Percentiles rank a stretch among this genome's conserved stretches.
Evolutionary conservation across 2,113 vertebrate genomes (phyloP).

Genomic region (Xiphias gladius): DNA sequence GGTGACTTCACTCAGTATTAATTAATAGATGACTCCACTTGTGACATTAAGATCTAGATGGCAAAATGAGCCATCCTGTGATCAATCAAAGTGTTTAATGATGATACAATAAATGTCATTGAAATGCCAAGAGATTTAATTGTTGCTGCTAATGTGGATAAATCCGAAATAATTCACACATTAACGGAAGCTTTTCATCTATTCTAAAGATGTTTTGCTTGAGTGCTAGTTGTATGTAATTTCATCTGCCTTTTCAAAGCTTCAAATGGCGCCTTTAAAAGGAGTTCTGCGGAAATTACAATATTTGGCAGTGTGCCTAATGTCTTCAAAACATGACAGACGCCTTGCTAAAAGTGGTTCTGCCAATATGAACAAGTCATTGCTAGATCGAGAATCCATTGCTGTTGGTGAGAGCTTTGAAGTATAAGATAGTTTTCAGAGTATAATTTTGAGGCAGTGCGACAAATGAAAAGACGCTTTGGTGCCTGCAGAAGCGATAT

Average conservation of each 20-base stretch:
- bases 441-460: conserved; percentile 18
- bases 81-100: conserved; percentile 71
- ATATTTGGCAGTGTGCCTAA: conserved; percentile 54
- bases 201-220: conserved; percentile 36
- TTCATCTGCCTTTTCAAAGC: conserved; percentile 41
- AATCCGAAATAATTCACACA: conserved; percentile 64
- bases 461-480: conserved; percentile 23
- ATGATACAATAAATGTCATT: conserved; percentile 75
- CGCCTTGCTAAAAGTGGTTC: conserved; percentile 31
- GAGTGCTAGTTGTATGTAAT: conserved; percentile 32
- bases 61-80: conserved; percentile 50
- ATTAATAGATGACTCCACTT: conserved; percentile 67
- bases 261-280: conserved; percentile 37
- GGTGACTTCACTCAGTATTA: conserved; percentile 50
- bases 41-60: conserved; percentile 53
- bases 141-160: conserved; percentile 62
- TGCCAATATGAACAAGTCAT: conserved; percentile 23
- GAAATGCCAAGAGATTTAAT: conserved; percentile 77
- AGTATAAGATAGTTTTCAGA: conserved; percentile 10
- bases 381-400: background rate
- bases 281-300: conserved; percentile 48
- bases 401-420: conserved; percentile 38
- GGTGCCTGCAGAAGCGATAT: background rate
- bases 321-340: conserved; percentile 48
- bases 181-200: conserved; percentile 56